Base-by-base conservation (phyloP, 2,888 invertebrate genomes). In the Fabriciana adippe region DNA sequence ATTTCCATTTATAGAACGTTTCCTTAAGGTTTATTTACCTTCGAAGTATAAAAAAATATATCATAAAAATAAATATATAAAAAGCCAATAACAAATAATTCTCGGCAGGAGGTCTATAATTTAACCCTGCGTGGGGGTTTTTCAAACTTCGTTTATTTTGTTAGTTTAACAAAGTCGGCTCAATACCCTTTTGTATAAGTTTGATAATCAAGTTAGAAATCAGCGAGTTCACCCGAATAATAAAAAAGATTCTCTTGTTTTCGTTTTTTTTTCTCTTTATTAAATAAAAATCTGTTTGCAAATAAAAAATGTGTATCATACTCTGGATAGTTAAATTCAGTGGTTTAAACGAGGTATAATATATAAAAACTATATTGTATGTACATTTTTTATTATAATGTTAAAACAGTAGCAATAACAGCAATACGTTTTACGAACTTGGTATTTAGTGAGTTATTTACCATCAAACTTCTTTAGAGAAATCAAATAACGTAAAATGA, bases 31-130 rank as follows among this genome's bases (percentile, higher is more conserved):
- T 4, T 31, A 26, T 13, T 8, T 45, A 1, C 31, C n/a, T 21
- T 53, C 26, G 14, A 53, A 21, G 13, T 26, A 59, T 48, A 26
- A 13, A 48, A n/a, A 47, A 26, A 59, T 48, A 31, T 64, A 56
- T 64, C n/a, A 41, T 41, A 41, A 11, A 11, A 11, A 41, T 3
- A 62, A 63, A 67, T 51, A 51, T 64, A 48, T 56, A 35, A 35
- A 69, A 68, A 73, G 70, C 71, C 74, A 75, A 74, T 74, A 59
- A 59, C 18, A 51, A 77, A 76, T 73, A 76, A 71, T 71, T 66
- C 76, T 75, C 72, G 68, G 75, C 76, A 73, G 76, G 76, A 72
- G 77, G 73, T 72, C 68, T 67, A 69, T 60, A 73, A 72, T 69
- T 73, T 64, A 72, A 72, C 73, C 72, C 71, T 66, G 70, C 75